Evolutionary conservation across 1,140 invertebrate genomes (phyloP).

Genomic region (Ceratosolen solmsi): DNA sequence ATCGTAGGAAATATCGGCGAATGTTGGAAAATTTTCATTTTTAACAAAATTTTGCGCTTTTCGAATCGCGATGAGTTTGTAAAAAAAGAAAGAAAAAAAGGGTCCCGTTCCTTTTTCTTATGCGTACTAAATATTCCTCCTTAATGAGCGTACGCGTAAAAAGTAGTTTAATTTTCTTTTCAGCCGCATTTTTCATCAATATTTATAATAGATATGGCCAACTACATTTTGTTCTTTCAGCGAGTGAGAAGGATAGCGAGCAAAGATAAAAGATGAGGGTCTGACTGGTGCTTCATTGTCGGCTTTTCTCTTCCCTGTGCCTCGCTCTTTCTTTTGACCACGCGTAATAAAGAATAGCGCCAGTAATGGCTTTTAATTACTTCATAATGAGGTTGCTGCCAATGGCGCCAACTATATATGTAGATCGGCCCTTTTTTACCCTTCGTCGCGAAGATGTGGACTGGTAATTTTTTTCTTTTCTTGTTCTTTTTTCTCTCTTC

Average conservation of each 20-base stretch:
- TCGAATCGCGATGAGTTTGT: not conserved
- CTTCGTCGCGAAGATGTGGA: not conserved
- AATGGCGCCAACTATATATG: conserved; percentile 61
- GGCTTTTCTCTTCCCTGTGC: conserved; percentile 59
- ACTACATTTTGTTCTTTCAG: conserved; percentile 19
- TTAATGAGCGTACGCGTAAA: conserved; percentile 17
- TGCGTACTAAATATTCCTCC: not conserved
- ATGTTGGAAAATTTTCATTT: too few species aligned
- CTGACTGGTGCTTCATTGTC: conserved; percentile 66
- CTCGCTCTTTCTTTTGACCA: conserved; percentile 54
- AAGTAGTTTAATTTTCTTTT: conserved; percentile 25
- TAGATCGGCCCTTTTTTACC: conserved; percentile 42
- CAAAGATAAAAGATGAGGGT: conserved; percentile 66
- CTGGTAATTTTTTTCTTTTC: conserved; percentile 45
- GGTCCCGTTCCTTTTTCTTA: not conserved
- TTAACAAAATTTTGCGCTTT: too few species aligned
- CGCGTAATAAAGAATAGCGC: conserved; percentile 70
- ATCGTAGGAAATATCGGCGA: too few species aligned
- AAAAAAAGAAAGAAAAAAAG: too few species aligned
- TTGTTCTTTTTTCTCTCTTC: not conserved
- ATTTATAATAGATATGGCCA: conserved; percentile 29
- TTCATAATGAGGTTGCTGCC: conserved; percentile 72
- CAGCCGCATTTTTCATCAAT: conserved; percentile 25
- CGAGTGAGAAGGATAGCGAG: conserved; percentile 26
- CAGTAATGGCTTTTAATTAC: conserved; percentile 75